These are phyloP conservation scores for Leuciscus waleckii DNA, from an alignment of 2,797 vertebrate species.

Conservation along the genomic window DNA sequence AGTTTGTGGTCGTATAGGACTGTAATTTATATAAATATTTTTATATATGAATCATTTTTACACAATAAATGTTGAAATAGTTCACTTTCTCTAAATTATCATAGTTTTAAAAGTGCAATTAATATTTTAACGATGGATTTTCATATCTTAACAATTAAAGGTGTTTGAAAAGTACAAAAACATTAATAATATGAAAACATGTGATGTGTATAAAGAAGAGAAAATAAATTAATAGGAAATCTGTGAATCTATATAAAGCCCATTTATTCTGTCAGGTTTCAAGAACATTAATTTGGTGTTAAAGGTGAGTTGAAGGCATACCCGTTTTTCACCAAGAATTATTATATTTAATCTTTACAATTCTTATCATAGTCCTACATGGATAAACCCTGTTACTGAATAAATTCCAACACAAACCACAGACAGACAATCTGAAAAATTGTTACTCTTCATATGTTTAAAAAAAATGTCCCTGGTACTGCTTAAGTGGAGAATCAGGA, in stretches of 20 bases:
- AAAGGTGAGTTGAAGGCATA: not conserved
- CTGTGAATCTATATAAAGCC: not conserved
- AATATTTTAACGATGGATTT: not conserved
- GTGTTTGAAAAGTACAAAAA: not conserved
- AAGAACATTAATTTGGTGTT: not conserved
- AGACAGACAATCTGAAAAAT: not conserved
- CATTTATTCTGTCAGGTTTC: not conserved
- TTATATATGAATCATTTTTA: not conserved
- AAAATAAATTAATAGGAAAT: not conserved
- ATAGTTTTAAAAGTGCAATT: not conserved
- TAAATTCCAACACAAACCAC: constrained; percentile 32
- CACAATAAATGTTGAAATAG: not conserved
- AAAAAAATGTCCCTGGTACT: constrained; percentile 10
- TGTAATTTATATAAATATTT: too few relatives aligned
- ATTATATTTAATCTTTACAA: not conserved
- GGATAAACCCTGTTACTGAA: constrained; percentile 33
- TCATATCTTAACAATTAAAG: not conserved
- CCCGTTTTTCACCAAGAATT: not conserved
- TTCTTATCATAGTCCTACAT: constrained; percentile 26
- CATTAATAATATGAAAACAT: not conserved
- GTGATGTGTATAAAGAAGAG: not conserved
- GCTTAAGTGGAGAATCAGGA: constrained; percentile 6
- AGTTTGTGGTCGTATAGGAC: not conserved
- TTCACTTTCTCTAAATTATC: not conserved
- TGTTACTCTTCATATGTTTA: constrained; percentile 7